Evolutionary conservation across 2,797 vertebrate species (phyloP).

Genomic region (Zalophus californianus): DNA sequence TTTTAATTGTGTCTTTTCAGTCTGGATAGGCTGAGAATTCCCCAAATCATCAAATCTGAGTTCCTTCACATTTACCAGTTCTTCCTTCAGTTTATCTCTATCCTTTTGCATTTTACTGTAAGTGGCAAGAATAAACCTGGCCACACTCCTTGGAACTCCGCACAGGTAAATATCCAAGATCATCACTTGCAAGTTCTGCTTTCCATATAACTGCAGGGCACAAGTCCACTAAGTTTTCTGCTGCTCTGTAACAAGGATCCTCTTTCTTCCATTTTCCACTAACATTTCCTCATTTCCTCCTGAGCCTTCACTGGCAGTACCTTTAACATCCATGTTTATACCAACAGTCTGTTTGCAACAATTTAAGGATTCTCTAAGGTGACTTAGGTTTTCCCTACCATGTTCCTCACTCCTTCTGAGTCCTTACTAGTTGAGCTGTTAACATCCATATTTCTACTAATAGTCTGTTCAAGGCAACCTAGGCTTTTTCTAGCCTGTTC

Average conservation of each 20-base stretch:
- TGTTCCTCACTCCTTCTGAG: not conserved
- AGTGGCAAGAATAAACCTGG: not conserved
- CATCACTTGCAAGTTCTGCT: not conserved
- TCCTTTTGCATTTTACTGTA: not conserved
- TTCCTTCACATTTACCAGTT: not conserved
- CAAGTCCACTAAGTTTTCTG: not conserved
- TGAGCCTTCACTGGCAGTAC: not conserved
- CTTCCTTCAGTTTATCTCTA: not conserved
- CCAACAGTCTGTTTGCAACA: not conserved
- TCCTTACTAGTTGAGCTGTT: not conserved
- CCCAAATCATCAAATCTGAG: not conserved
- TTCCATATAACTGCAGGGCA: not conserved
- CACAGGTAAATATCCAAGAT: not conserved
- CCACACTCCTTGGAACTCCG: not conserved
- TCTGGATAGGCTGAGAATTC: not conserved
- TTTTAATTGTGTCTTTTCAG: conserved; percentile 7
- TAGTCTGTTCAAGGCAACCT: not conserved
- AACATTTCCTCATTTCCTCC: conserved; percentile 36
- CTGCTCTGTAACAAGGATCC: not conserved
- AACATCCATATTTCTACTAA: not conserved
- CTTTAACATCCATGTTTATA: not conserved
- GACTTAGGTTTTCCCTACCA: not conserved
- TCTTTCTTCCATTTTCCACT: conserved; percentile 32
- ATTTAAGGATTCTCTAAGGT: not conserved
- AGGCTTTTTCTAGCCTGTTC: not conserved